Evolutionary conservation across 30 jellyfish, hydroid and myxozoan species (phyloP).

Genomic region (Mastigias papua): DNA sequence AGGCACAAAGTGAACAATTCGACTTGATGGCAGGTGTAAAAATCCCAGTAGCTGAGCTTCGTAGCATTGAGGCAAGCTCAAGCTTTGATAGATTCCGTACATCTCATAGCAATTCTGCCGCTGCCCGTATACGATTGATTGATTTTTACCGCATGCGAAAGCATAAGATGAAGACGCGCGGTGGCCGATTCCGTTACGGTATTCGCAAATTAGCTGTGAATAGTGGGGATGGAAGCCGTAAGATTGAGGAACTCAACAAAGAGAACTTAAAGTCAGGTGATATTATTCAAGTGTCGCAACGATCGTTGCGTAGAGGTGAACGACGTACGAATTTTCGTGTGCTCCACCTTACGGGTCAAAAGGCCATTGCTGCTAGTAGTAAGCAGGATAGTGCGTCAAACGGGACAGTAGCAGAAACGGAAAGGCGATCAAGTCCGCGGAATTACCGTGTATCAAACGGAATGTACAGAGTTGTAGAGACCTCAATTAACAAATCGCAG

Average conservation of each 20-base stretch:
- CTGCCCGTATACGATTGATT: conserved; percentile 54
- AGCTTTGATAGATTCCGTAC: conserved; percentile 18
- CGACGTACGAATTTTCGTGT: conserved; percentile 52
- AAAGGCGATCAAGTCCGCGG: conserved; percentile 9
- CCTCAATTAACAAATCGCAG: conserved; percentile 64
- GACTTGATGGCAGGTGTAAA: conserved; percentile 54
- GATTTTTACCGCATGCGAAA: conserved; percentile 64
- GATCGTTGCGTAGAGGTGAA: conserved; percentile 47
- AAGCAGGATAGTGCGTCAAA: conserved; percentile 19
- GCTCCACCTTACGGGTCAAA: conserved; percentile 44
- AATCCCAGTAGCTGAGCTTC: conserved; percentile 50
- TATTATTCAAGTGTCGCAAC: conserved; percentile 1
- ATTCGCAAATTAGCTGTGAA: neutral
- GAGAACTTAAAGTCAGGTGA: conserved; percentile 33
- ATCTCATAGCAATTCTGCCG: conserved; percentile 43
- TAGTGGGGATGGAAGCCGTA: conserved; percentile 1
- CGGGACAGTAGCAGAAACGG: conserved; percentile 35
- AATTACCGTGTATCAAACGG: conserved; percentile 44
- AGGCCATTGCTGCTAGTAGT: conserved; percentile 14
- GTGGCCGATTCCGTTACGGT: conserved; percentile 37
- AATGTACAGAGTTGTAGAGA: conserved; percentile 75
- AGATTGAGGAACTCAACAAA: conserved; percentile 33
- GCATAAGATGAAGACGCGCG: conserved; percentile 41
- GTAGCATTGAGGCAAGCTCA: conserved; percentile 2
- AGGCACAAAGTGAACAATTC: conserved; percentile 71